phyloP scores from a whole-genome alignment of 2,797 vertebrate genomes.

The Distichodus sexfasciatus region DNA sequence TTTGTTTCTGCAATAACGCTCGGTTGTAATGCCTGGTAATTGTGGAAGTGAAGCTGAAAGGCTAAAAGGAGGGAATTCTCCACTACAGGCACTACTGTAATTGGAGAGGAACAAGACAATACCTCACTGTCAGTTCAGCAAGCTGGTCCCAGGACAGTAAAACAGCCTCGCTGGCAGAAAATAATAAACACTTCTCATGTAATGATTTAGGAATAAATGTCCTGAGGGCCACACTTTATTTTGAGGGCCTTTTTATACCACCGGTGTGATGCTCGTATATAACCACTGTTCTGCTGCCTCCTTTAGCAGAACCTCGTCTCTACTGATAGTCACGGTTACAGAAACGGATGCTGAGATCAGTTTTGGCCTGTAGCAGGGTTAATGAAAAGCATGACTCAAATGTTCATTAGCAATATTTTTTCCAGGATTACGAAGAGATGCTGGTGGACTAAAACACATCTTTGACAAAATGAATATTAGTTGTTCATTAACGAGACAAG shows the following conservation, averaged over 20 bases:
- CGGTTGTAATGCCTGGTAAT: too few species aligned
- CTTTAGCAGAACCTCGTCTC: not conserved
- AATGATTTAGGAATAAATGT: slow-evolving; percentile 47
- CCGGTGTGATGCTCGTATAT: slow-evolving; percentile 27
- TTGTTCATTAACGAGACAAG: too few species aligned
- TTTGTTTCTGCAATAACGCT: too few species aligned
- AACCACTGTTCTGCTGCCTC: slow-evolving; percentile 22
- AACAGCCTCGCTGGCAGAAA: slow-evolving; percentile 34
- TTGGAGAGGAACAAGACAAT: slow-evolving; percentile 46
- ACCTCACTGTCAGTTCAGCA: slow-evolving; percentile 37
- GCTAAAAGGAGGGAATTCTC: not conserved
- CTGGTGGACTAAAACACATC: too few species aligned
- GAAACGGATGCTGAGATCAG: not conserved
- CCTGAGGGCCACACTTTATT: slow-evolving; percentile 42
- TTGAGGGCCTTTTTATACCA: slow-evolving; percentile 25
- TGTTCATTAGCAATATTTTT: too few species aligned
- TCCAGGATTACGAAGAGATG: too few species aligned
- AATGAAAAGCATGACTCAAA: too few species aligned
- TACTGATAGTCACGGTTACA: not conserved
- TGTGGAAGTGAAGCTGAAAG: too few species aligned
- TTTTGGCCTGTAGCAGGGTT: too few species aligned
- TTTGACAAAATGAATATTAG: too few species aligned
- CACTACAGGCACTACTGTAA: slow-evolving; percentile 35
- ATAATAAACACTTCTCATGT: slow-evolving; percentile 47
- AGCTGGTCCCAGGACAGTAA: slow-evolving; percentile 31